Evolutionary conservation across 64 coral and sea anemone genomes (phyloP).

Genomic region (Montipora efflorescens): DNA sequence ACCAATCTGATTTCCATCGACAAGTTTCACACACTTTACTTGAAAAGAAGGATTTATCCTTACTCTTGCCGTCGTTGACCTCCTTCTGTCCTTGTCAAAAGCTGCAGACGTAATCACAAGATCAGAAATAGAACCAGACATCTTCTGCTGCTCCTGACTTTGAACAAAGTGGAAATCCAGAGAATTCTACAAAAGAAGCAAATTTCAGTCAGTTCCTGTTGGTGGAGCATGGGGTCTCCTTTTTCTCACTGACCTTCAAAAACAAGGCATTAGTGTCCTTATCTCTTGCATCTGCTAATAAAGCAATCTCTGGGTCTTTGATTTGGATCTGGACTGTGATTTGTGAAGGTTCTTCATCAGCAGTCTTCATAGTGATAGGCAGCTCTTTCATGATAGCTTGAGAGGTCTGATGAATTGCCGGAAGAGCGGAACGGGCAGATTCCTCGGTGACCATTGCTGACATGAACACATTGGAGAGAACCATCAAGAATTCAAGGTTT

Average conservation of each 20-base stretch:
- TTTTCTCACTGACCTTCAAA: slow-evolving; percentile 68
- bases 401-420: slow-evolving; percentile 29
- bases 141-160: slow-evolving; percentile 76
- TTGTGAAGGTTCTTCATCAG: slow-evolving; percentile 66
- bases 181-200: slow-evolving; percentile 62
- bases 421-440: neutral
- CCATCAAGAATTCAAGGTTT: slow-evolving; percentile 88
- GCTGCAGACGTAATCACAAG: slow-evolving; percentile 85
- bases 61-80: slow-evolving; percentile 78
- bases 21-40: neutral
- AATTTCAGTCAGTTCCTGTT: too few species aligned
- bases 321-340: slow-evolving; percentile 74
- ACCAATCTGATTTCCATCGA: too few species aligned
- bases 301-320: slow-evolving; percentile 87
- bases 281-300: slow-evolving; percentile 95
- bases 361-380: neutral
- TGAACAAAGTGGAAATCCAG: slow-evolving; percentile 78
- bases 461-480: slow-evolving; percentile 82
- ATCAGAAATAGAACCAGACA: slow-evolving; percentile 78
- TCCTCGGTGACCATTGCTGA: slow-evolving; percentile 66
- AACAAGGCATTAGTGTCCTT: slow-evolving; percentile 94
- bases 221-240: too few species aligned
- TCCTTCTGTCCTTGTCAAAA: slow-evolving; percentile 80
- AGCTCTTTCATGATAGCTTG: slow-evolving; percentile 13
- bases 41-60: neutral